phyloP scores from a whole-genome alignment of 37 sponge, comb jelly and placozoan species.

The Halisarca cf. caerulea region DNA sequence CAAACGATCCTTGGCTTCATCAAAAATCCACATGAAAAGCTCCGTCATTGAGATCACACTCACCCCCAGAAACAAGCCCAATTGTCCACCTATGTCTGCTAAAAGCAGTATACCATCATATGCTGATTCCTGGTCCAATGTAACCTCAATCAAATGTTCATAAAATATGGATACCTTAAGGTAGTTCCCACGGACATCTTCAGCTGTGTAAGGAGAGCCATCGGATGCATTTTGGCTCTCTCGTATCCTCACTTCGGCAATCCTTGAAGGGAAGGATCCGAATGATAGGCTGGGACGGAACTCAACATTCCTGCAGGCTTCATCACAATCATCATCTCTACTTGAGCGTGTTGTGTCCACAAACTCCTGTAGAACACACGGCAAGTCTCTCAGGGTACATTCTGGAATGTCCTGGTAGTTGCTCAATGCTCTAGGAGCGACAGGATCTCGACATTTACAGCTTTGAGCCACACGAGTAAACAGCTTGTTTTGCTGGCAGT shows the following conservation, averaged over 20 bases:
- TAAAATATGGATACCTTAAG: conserved; percentile 22
- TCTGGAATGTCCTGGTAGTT: neutral
- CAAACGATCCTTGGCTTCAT: conserved; percentile 9
- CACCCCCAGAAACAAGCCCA: conserved; percentile 33
- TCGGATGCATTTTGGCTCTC: neutral
- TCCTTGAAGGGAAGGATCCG: neutral
- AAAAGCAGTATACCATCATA: neutral
- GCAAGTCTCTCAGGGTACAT: neutral
- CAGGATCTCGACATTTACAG: neutral
- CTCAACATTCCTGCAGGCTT: neutral
- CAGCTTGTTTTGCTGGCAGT: conserved; percentile 6
- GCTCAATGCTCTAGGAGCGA: neutral
- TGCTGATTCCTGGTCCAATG: neutral
- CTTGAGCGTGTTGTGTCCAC: neutral
- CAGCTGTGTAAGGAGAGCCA: no score
- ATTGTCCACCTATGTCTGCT: conserved; percentile 31
- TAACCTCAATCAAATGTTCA: neutral
- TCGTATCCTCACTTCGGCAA: neutral
- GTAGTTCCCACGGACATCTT: conserved; percentile 7
- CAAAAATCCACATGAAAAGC: conserved; percentile 2
- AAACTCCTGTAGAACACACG: neutral
- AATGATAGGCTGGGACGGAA: neutral
- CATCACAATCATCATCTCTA: neutral
- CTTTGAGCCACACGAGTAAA: neutral
- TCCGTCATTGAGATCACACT: conserved; percentile 18